These are phyloP conservation scores for Drosophila paramelanica DNA, from an alignment of 2,888 invertebrate genomes.

Conservation along the genomic window DNA sequence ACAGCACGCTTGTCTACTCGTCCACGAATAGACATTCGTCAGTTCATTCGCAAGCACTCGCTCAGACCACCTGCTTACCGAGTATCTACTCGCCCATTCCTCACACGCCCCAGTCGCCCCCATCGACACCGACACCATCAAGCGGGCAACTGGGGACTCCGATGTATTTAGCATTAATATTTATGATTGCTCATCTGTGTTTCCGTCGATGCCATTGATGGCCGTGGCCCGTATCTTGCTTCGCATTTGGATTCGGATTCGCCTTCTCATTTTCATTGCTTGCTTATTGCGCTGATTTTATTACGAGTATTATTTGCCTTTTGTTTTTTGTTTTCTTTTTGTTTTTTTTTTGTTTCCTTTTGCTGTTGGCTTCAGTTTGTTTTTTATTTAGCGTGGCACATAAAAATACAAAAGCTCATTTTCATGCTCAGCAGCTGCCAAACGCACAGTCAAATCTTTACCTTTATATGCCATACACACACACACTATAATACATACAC, in stretches of 20 bases:
- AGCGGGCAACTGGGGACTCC: constrained; percentile 7
- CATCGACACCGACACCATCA: neutral
- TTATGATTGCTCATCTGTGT: constrained; percentile 76
- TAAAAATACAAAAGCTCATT: constrained; percentile 72
- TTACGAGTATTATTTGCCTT: constrained; percentile 67
- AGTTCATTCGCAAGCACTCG: no score
- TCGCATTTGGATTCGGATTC: constrained; percentile 24
- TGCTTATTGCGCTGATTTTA: constrained; percentile 78
- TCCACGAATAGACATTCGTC: no score
- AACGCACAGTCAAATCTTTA: constrained; percentile 59
- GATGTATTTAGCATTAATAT: constrained; percentile 77
- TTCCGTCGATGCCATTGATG: constrained; percentile 32
- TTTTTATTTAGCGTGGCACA: constrained; percentile 52
- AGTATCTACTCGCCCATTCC: neutral
- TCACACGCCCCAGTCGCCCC: neutral
- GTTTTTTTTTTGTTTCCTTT: neutral
- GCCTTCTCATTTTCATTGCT: constrained; percentile 66
- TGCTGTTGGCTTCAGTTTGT: constrained; percentile 14
- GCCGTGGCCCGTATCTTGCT: constrained; percentile 10
- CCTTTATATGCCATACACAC: constrained; percentile 43
- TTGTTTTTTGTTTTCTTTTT: neutral
- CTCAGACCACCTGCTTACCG: neutral
- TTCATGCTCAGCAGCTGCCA: constrained; percentile 76
- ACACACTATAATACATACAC: neutral
- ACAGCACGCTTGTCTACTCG: no score